Base-by-base conservation (phyloP, 2,888 invertebrate species). In the Tetropium fuscum region DNA sequence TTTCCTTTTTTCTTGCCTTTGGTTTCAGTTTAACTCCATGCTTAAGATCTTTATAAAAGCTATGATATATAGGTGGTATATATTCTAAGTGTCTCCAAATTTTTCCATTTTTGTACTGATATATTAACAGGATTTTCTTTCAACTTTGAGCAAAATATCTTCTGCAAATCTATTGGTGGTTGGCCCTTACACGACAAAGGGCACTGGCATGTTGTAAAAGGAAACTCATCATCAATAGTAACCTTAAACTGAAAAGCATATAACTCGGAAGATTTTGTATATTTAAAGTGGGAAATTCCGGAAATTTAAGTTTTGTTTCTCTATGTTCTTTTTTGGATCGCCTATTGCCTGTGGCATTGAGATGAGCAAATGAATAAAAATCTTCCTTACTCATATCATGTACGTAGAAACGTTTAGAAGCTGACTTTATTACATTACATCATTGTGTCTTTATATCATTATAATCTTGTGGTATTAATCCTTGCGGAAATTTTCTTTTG, bases 271-370 rank as follows among this genome's bases (percentile, higher is more conserved):
- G 8, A n/a, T 36, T 36, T 36, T 36, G 36, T 36, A 13, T 36
- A 36, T 36, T 36, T 36, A 8, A 36, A 36, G 15, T 13, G 36
- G 15, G 36, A 36, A 36, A 36, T 22, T 22, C 15, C 36, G 10
- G 15, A 36, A 36, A 5, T 22, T 36, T 15, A 36, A 36, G 13
- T 13, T 36, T 36, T 4, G 2, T 36, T 36, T 36, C 15, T 36
- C 36, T 13, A 15, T 36, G 36, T 36, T 15, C 15, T 36, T 36
- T 36, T 36, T 36, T 36, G 36, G 36, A 36, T 36, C 36, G 36
- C 5, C 11, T 11, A 10, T 36, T 36, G n/a, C n/a, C n/a, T n/a
- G n/a, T 32, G 22, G 22, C 15, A 15, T 36, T 10, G 11, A 36
- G 15, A 11, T 36, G 6, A 13, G 13, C 8, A 15, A 36, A 36